Evolutionary conservation across 2,888 invertebrate genomes (phyloP).

Genomic region (Ophion ellenae): DNA sequence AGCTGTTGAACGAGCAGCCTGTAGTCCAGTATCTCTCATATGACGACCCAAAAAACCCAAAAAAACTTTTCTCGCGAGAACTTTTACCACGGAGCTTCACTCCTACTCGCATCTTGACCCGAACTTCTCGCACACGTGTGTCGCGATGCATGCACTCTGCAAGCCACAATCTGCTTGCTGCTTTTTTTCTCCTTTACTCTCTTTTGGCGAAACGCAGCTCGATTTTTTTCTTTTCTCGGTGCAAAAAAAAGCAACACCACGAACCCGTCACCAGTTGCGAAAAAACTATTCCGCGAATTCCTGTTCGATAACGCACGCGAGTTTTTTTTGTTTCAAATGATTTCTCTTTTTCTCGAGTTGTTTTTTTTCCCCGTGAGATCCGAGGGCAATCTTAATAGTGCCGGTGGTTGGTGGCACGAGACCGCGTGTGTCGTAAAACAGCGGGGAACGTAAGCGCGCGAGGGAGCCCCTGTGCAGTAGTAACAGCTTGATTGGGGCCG

Average conservation of each 20-base stretch:
- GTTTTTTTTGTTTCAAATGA: slow-evolving; percentile 6
- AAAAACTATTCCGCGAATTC: not conserved
- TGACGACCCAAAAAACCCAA: slow-evolving; percentile 27
- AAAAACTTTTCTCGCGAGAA: slow-evolving; percentile 39
- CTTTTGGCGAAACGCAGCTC: not conserved
- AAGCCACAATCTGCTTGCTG: not conserved
- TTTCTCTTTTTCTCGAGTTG: not conserved
- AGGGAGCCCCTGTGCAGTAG: slow-evolving; percentile 12
- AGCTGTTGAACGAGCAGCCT: slow-evolving; percentile 11
- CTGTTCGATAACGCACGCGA: not conserved
- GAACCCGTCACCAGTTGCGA: not conserved
- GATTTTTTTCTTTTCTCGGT: not conserved
- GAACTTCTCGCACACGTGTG: slow-evolving; percentile 8
- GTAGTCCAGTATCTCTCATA: not conserved
- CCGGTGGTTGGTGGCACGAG: not conserved
- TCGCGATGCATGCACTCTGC: not conserved
- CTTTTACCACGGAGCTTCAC: slow-evolving; percentile 33
- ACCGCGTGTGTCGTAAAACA: slow-evolving; percentile 35
- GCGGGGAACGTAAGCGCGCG: not conserved
- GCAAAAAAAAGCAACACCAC: not conserved
- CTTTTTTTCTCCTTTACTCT: not conserved
- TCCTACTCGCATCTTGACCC: slow-evolving; percentile 32
- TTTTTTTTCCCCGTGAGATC: not conserved
- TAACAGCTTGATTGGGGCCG: slow-evolving; percentile 48
- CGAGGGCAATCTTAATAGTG: slow-evolving; percentile 15